Evolutionary conservation across 2,888 invertebrate species (phyloP).

Genomic region (Pocota personata): DNA sequence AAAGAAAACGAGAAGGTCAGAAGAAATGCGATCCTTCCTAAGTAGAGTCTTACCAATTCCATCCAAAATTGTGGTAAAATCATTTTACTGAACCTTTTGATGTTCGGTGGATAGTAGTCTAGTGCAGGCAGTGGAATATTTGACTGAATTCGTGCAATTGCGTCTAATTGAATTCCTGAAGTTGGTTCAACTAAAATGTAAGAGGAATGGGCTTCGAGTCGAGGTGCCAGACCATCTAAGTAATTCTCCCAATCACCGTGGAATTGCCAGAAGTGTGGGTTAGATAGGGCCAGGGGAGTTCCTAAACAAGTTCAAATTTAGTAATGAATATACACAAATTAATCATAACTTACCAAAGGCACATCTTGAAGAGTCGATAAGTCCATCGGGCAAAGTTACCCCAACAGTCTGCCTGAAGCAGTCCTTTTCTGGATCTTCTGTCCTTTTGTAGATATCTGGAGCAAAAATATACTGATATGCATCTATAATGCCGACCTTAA

Average conservation of each 20-base stretch:
- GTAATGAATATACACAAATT: background rate
- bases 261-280: slow-evolving; percentile 87
- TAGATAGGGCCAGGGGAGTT: slow-evolving; percentile 87
- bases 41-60: slow-evolving; percentile 85
- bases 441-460: slow-evolving; percentile 38
- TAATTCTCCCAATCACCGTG: slow-evolving; percentile 80
- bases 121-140: slow-evolving; percentile 47
- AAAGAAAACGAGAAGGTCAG: background rate
- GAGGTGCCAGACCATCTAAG: slow-evolving; percentile 86
- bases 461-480: slow-evolving; percentile 46
- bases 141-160: slow-evolving; percentile 46
- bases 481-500: slow-evolving; percentile 29
- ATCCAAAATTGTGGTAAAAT: slow-evolving; percentile 87
- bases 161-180: slow-evolving; percentile 84
- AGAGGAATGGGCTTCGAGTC: slow-evolving; percentile 85
- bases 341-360: slow-evolving; percentile 84
- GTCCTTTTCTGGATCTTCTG: slow-evolving; percentile 44
- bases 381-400: slow-evolving; percentile 84
- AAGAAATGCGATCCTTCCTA: background rate
- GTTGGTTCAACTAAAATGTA: slow-evolving; percentile 88
- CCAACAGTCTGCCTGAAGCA: slow-evolving; percentile 60
- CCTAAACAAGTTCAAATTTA: slow-evolving; percentile 81
- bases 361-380: slow-evolving; percentile 87
- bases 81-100: slow-evolving; percentile 84
- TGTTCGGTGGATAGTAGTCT: slow-evolving; percentile 76